Evolutionary conservation across 2,113 vertebrate species (phyloP), one percentile per base, ranked within the genome.

Genomic region (Thunnus thynnus): DNA sequence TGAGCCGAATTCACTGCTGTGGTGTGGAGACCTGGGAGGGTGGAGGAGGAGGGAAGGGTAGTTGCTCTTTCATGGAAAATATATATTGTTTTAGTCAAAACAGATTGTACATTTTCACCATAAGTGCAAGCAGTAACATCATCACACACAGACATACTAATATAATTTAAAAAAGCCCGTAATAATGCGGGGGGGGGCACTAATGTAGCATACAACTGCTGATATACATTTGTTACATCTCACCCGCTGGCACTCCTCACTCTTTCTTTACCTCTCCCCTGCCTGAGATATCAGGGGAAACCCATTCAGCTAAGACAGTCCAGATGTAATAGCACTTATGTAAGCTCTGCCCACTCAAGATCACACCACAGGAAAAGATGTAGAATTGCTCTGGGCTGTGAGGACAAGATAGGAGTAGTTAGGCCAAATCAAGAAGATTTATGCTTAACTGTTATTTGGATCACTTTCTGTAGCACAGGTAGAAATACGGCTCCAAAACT

Each of bases 121-220:
- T 41, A 41, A 41, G 36, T 41, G 36, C 36, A 41, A 41, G 36
- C 36, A 9, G 8, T 9, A 41, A 41, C 36, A 41, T 41, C 36
- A 41, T 41, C 8, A 41, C 36, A 41, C 36, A 41, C 6, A 41
- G 36, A 9, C 7, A 9, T 41, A 41, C 36, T 41, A 41, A 41
- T 41, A 41, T 41, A 41, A 41, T 9, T 9, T 7, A 41, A 41
- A 41, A 8, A 41, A 41, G 36, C 1, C 36, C 8, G 7, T 41
- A 30, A 30, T 30, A 30, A 30, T 30, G 27, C 4, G 27, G 27
- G 27, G 4, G 27, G 27, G 4, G 13, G 36, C 17, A 55, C 67
- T 92, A 88, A 93, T 92, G 81, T 86, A 77, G 77, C 69, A 71
- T 66, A 66, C 56, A 76, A 73, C 75, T 68, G 80, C 67, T 76